Percentiles rank a stretch among this genome's conserved stretches.
Conservation (phyloP, 1,140 invertebrate species). For the Listronotus oregonensis region DNA sequence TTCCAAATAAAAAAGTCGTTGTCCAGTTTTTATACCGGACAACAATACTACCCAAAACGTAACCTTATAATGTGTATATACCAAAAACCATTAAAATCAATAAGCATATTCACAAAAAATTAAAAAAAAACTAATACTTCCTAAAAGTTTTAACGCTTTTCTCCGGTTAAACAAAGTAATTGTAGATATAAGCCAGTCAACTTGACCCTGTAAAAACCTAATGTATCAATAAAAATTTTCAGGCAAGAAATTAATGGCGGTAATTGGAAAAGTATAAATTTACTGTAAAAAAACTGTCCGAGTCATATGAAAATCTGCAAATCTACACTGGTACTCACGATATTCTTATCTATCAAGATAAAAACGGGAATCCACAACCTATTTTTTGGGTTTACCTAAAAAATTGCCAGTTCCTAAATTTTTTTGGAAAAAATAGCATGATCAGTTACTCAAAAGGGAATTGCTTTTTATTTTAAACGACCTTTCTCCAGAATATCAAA, state of each 20-base stretch:
- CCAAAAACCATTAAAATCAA: too few relatives aligned
- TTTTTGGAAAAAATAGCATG: conserved; percentile 60
- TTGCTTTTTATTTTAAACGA: conserved; percentile 60
- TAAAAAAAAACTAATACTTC: too few relatives aligned
- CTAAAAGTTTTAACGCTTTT: too few relatives aligned
- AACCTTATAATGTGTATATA: too few relatives aligned
- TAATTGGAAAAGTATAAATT: conserved; percentile 59
- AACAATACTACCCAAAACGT: too few relatives aligned
- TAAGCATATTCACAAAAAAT: too few relatives aligned
- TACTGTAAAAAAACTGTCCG: conserved; percentile 50
- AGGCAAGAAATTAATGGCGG: conserved; percentile 58
- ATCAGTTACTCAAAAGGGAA: conserved; percentile 44
- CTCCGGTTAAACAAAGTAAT: too few relatives aligned
- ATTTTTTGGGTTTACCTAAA: conserved; percentile 53
- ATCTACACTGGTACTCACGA: conserved; percentile 57
- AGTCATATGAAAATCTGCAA: conserved; percentile 41
- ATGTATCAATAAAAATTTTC: conserved; percentile 1
- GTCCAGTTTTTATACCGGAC: too few relatives aligned
- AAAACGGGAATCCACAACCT: conserved; percentile 29
- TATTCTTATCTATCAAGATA: conserved; percentile 50
- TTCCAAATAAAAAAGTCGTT: too few relatives aligned
- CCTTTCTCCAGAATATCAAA: conserved; percentile 45
- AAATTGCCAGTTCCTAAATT: conserved; percentile 57
- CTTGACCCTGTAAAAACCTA: too few relatives aligned
- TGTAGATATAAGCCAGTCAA: not conserved